These are phyloP conservation scores for Thalassaphorura encarpata DNA, from an alignment of 1,140 invertebrate species.

Conservation along the genomic window DNA sequence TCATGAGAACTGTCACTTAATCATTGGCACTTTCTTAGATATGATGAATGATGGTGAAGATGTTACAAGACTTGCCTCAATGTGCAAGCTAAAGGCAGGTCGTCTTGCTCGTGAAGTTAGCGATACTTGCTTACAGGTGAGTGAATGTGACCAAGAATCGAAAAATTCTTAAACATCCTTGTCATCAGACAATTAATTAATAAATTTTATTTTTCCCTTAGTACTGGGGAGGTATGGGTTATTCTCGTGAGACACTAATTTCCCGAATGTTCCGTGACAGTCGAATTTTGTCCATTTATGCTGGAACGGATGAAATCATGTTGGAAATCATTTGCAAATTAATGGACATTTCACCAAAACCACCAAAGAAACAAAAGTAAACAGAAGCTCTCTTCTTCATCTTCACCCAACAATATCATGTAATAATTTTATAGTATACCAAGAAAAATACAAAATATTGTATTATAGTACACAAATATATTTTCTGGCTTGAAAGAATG, in stretches of 20 bases:
- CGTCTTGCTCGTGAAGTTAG: conserved; percentile 42
- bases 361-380: conserved; percentile 1
- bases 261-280: conserved; percentile 45
- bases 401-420: too few species aligned
- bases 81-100: conserved; percentile 47
- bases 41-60: conserved; percentile 43
- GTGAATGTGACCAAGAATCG: too few species aligned
- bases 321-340: conserved; percentile 48
- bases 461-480: too few species aligned
- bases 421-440: too few species aligned
- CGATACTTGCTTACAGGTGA: conserved; percentile 50
- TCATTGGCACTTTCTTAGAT: conserved; percentile 31
- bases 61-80: conserved; percentile 48
- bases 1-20: background rate
- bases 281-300: conserved; percentile 47
- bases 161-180: too few species aligned
- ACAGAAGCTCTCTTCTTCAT: too few species aligned
- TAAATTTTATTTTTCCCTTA: too few species aligned
- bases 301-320: conserved; percentile 55
- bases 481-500: too few species aligned
- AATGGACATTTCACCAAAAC: conserved; percentile 40
- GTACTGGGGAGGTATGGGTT: conserved; percentile 55
- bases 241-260: conserved; percentile 44
- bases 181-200: too few species aligned
- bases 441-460: too few species aligned